Evolutionary conservation across 2,888 invertebrate genomes (phyloP).

Genomic region (Allacma fusca): DNA sequence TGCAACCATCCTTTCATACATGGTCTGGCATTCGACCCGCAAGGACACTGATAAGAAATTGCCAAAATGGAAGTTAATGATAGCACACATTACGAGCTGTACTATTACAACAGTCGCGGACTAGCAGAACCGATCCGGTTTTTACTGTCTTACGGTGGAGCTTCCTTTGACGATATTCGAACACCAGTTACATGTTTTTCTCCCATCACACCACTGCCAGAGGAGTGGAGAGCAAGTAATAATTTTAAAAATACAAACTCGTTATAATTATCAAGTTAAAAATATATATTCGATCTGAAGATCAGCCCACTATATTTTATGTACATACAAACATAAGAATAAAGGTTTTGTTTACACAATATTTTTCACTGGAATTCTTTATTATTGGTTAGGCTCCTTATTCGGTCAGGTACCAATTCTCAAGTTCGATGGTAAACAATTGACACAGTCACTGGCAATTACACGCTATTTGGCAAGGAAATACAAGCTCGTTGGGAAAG

Average conservation of each 20-base stretch:
- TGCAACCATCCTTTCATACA: too few relatives aligned
- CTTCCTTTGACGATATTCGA: slow-evolving; percentile 35
- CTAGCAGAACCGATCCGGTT: slow-evolving; percentile 40
- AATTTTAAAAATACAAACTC: too few relatives aligned
- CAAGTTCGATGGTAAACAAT: slow-evolving; percentile 57
- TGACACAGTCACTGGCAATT: slow-evolving; percentile 59
- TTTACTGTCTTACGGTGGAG: slow-evolving; percentile 20
- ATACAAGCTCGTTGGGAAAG: slow-evolving; percentile 49
- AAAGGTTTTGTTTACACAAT: too few relatives aligned
- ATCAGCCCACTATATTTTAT: too few relatives aligned
- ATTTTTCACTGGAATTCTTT: too few relatives aligned
- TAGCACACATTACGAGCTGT: slow-evolving; percentile 21
- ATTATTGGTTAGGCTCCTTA: slow-evolving; percentile 32
- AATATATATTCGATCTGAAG: not conserved
- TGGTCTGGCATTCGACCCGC: too few relatives aligned
- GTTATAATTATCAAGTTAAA: not conserved
- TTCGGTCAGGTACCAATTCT: slow-evolving; percentile 59
- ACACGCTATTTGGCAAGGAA: slow-evolving; percentile 59
- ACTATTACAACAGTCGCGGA: slow-evolving; percentile 31
- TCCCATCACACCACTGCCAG: not conserved
- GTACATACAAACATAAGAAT: not conserved
- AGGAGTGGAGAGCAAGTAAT: slow-evolving; percentile 10
- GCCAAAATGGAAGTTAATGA: too few relatives aligned
- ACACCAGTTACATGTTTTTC: slow-evolving; percentile 6
- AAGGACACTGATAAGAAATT: too few relatives aligned